Percentiles rank a stretch among this genome's conserved stretches.
phyloP scores from a whole-genome alignment of 2,888 invertebrate genomes.

The Hemithea aestivaria region DNA sequence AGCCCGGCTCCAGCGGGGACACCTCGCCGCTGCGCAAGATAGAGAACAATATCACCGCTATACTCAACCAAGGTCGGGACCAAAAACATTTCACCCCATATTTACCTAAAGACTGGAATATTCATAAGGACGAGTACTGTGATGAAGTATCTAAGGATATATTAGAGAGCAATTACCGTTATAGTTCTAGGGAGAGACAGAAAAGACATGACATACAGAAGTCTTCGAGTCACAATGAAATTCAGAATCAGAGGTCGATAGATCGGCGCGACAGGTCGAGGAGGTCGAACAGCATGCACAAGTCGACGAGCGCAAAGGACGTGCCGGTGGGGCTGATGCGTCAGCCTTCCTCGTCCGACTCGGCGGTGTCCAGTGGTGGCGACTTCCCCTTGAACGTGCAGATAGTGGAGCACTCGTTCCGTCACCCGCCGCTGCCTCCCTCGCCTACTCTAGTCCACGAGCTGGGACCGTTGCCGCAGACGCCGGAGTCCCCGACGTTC shows the following conservation, averaged over 20 bases:
- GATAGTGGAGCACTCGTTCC: slow-evolving; percentile 80
- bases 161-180: slow-evolving; percentile 73
- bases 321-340: slow-evolving; percentile 80
- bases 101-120: slow-evolving; percentile 79
- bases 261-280: slow-evolving; percentile 73
- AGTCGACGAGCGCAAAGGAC: slow-evolving; percentile 86
- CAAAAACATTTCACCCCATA: slow-evolving; percentile 75
- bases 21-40: slow-evolving; percentile 85
- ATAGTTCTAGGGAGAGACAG: slow-evolving; percentile 75
- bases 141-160: slow-evolving; percentile 75
- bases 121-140: slow-evolving; percentile 78
- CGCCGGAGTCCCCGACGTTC: slow-evolving; percentile 78
- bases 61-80: slow-evolving; percentile 80
- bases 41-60: slow-evolving; percentile 85
- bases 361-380: slow-evolving; percentile 74
- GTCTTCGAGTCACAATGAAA: slow-evolving; percentile 81
- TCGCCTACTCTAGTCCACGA: slow-evolving; percentile 64
- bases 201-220: slow-evolving; percentile 80
- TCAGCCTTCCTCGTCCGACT: slow-evolving; percentile 73
- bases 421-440: slow-evolving; percentile 65
- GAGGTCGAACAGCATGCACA: slow-evolving; percentile 83
- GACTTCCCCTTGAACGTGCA: slow-evolving; percentile 82
- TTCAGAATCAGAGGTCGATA: slow-evolving; percentile 74
- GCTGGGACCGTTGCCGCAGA: slow-evolving; percentile 69
- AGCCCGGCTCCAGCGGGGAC: slow-evolving; percentile 79